Base-by-base conservation (phyloP, 2,797 vertebrate species). In the Prunella strophiata region DNA sequence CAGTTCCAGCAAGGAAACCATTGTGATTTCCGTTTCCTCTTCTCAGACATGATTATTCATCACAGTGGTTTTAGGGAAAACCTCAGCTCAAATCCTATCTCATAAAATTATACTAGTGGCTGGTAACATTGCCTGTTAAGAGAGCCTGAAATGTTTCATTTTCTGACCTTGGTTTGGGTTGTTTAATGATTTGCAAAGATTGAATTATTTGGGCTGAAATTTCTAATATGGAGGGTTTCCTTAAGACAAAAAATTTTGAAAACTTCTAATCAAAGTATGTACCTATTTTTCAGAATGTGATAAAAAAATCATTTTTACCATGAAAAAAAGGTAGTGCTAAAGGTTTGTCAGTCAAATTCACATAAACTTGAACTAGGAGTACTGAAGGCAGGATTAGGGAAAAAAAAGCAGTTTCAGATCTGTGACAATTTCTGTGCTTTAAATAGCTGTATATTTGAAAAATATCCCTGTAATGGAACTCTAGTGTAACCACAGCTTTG, bases 1-100 rank as follows among this genome's bases (percentile, higher is more conserved):
- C 80, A 29, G 51, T 94, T 96, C 94, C 79, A 94, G 45, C 52
- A 95, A 97, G 88, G 83, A 96, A 97, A 95, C 71, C 87, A 94
- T 88, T 77, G 68, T 83, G 61, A 91, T 74, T 93, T 83, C 67
- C n/a, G 10, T 75, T 95, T 92, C 75, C 57, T 82, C 45, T 40
- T 91, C 61, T 92, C 78, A 89, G 47, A 63, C 20, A 27, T 91
- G 54, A 55, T 85, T 93, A 78, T 91, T 82, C 43, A 70, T 89
- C 67, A 27, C 16, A 50, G 30, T 91, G n/a, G 48, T 96, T 92
- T 74, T 42, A 85, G 50, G 73, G 50, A 84, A 91, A 86, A 75
- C 14, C 21, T 85, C 36, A 72, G 66, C n/a, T 84, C 20, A 62
- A 52, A 81, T 68, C 11, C 13, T 85, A 5, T 23, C 25, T 89